Conservation (phyloP, 2,797 vertebrate species). For the Balearica regulorum region DNA sequence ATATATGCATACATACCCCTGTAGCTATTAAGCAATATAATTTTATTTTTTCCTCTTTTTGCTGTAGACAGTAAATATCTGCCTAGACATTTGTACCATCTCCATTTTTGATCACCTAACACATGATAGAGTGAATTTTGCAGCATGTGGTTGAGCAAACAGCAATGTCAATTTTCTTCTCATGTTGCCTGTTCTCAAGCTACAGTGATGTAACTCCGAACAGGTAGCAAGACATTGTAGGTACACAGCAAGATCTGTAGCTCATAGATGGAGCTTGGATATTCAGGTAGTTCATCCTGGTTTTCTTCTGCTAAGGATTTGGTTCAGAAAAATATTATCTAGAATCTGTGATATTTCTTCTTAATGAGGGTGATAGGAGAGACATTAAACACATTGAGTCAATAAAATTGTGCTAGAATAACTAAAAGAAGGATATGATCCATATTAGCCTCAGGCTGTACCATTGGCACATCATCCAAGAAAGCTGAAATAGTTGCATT, state of each 20-base stretch:
- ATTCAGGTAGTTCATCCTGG: not conserved
- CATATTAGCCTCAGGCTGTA: constrained; percentile 9
- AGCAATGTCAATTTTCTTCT: not conserved
- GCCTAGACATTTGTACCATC: not conserved
- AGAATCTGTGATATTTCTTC: constrained; percentile 29
- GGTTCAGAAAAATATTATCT: not conserved
- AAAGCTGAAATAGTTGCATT: constrained; percentile 36
- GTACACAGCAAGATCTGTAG: not conserved
- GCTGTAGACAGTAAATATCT: not conserved
- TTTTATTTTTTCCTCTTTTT: not conserved
- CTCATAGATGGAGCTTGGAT: not conserved
- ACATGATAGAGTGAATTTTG: not conserved
- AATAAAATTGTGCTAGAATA: constrained; percentile 39
- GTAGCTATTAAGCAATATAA: not conserved
- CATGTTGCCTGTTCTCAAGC: not conserved
- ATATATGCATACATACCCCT: not conserved
- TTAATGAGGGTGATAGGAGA: not conserved
- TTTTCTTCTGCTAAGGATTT: not conserved
- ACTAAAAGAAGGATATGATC: constrained; percentile 34
- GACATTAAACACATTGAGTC: constrained; percentile 39
- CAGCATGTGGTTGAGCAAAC: not conserved
- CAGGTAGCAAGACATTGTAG: not conserved
- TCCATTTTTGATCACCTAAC: not conserved
- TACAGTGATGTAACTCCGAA: not conserved
- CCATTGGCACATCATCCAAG: constrained; percentile 44